These are phyloP conservation scores for Emydura subglobosa DNA, from an alignment of 2,113 vertebrate genomes.

Conservation along the genomic window DNA sequence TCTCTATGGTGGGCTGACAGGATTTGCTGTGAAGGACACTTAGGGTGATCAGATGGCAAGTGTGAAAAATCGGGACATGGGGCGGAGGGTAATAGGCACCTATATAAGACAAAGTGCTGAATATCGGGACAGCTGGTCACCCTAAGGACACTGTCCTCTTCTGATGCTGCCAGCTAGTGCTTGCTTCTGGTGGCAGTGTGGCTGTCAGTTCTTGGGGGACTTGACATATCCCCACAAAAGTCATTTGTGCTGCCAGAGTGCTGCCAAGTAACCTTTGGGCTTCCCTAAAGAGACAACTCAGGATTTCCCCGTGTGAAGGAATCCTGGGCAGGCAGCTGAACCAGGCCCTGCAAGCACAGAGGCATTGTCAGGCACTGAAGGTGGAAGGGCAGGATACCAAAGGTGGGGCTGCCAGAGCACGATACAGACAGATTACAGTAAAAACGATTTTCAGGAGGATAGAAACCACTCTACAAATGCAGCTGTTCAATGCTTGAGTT, in stretches of 20 bases:
- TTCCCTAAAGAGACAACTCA: background rate
- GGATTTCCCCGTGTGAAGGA: background rate
- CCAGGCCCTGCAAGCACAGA: background rate
- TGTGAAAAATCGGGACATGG: too few relatives aligned
- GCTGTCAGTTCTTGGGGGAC: background rate
- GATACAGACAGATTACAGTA: background rate
- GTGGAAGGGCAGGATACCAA: background rate
- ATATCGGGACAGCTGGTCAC: too few relatives aligned
- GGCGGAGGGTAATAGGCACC: too few relatives aligned
- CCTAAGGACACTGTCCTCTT: background rate
- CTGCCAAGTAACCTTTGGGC: background rate
- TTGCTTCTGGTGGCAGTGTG: background rate
- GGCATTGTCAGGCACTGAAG: background rate
- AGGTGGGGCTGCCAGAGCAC: too few relatives aligned
- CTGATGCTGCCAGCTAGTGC: background rate
- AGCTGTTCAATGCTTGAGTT: background rate
- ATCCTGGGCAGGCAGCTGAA: background rate
- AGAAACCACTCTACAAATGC: background rate
- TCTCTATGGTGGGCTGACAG: background rate
- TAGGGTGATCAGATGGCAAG: too few relatives aligned
- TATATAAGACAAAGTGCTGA: too few relatives aligned
- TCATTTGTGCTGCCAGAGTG: background rate
- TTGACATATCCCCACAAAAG: background rate
- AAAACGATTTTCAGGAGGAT: background rate
- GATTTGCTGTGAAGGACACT: background rate